phyloP scores from a whole-genome alignment of 2,888 invertebrate species.

The Encarsia formosa region DNA sequence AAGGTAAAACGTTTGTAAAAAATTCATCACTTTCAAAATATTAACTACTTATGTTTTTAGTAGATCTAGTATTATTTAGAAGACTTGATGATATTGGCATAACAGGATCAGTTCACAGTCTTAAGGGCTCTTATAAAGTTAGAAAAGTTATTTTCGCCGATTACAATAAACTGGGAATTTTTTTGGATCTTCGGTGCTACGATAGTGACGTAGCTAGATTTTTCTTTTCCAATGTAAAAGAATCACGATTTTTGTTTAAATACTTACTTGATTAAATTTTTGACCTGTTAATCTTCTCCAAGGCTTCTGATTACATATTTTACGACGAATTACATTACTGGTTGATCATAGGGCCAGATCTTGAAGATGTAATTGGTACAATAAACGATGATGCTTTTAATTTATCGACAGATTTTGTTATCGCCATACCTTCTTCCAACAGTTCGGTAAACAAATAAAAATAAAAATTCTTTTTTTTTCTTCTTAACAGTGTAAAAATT shows the following conservation, averaged over 20 bases:
- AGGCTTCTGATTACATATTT: constrained; percentile 11
- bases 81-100: constrained; percentile 7
- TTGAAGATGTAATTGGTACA: constrained; percentile 20
- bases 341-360: constrained; percentile 30
- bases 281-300: neutral
- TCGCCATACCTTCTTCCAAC: constrained; percentile 25
- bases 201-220: neutral
- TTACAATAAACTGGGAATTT: constrained; percentile 12
- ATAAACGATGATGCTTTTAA: constrained; percentile 34
- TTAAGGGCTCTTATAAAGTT: neutral
- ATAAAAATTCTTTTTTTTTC: too few relatives aligned
- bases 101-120: neutral
- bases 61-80: constrained; percentile 5
- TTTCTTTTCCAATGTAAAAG: neutral
- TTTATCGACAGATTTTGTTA: constrained; percentile 32
- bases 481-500: too few relatives aligned
- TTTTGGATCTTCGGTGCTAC: constrained; percentile 11
- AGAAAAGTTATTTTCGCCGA: constrained; percentile 1
- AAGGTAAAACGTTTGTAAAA: too few relatives aligned
- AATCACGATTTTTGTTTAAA: neutral
- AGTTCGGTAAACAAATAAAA: too few relatives aligned
- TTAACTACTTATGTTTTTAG: too few relatives aligned
- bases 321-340: constrained; percentile 25
- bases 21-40: too few relatives aligned
- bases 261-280: neutral